Evolutionary conservation across 2,888 invertebrate species (phyloP).

Genomic region (Lepidocyrtoides sp.): DNA sequence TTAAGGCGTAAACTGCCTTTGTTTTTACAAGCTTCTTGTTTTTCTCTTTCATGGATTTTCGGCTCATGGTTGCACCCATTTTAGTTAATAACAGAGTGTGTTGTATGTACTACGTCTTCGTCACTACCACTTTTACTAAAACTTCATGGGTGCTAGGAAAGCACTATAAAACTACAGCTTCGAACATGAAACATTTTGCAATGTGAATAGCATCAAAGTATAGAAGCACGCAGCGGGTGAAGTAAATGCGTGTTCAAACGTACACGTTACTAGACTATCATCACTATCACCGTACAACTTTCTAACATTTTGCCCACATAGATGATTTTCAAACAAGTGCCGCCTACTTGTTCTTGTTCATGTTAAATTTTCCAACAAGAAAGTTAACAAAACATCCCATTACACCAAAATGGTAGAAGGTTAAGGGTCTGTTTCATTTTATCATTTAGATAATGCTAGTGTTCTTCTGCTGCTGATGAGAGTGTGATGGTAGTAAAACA

Average conservation of each 20-base stretch:
- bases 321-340: conserved; percentile 2
- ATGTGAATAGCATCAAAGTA: not conserved
- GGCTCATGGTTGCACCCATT: conserved; percentile 66
- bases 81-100: conserved; percentile 70
- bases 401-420: conserved; percentile 63
- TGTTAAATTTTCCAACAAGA: conserved; percentile 53
- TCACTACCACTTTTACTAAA: no score
- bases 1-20: conserved; percentile 67
- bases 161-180: not conserved
- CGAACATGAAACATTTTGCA: not conserved
- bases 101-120: conserved; percentile 5
- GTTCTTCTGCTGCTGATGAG: not conserved
- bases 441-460: conserved; percentile 10
- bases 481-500: conserved; percentile 34
- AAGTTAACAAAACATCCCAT: conserved; percentile 74
- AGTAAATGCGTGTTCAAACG: not conserved
- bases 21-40: conserved; percentile 62
- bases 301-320: not conserved
- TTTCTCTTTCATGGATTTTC: conserved; percentile 37
- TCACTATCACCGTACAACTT: not conserved
- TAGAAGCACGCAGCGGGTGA: not conserved
- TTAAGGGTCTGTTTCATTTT: conserved; percentile 71
- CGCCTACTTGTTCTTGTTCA: not conserved
- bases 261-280: not conserved
- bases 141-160: conserved; percentile 41